Base-by-base conservation (phyloP, 2,797 vertebrate species). In the Octomys mimax region DNA sequence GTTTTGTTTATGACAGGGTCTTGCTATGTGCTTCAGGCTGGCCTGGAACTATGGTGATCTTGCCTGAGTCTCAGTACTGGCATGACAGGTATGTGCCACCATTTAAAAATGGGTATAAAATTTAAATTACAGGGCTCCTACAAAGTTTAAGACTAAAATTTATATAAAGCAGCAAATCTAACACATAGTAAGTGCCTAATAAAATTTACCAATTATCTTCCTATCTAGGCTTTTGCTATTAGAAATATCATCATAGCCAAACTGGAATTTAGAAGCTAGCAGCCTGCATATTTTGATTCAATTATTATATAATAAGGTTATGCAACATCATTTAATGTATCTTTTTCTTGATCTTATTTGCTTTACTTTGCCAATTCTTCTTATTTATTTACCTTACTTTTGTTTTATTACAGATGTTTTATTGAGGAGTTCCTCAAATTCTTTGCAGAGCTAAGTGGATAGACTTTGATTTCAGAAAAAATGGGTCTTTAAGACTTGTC, bases 231-330 rank as follows among this genome's bases (percentile, higher is more conserved):
- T 92, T 95, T 89, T 94, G 36, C 80, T 97, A 93, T 1, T 49
- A 96, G 92, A 92, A 89, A 97, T 68, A 26, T 73, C 78, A 96
- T 85, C 78, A 96, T 85, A 28, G 79, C 70, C 18, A 94, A 66
- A 92, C 13, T 22, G 10, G n/a, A 95, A 91, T 89, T 61, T 93
- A 33, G 85, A 92, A 85, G 42, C 49, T 87, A 71, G 5, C 33
- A 95, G 64, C 31, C 31, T 89, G 61, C 1, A 70, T 64, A 64
- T 64, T 85, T 70, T 95, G 62, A 80, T 94, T 75, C 46, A 11
- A 82, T 85, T 80, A 85, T 81, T 87, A 94, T 42, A 33, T 79
- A 90, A 71, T 80, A 36, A 22, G 91, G 59, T 83, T 83, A 66
- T 77, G 22, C 13, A 91, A 59, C 87, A 80, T 62, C 8, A 89